Evolutionary conservation across 1,140 invertebrate species (phyloP).

Genomic region (Ptiloglossa arizonensis): DNA sequence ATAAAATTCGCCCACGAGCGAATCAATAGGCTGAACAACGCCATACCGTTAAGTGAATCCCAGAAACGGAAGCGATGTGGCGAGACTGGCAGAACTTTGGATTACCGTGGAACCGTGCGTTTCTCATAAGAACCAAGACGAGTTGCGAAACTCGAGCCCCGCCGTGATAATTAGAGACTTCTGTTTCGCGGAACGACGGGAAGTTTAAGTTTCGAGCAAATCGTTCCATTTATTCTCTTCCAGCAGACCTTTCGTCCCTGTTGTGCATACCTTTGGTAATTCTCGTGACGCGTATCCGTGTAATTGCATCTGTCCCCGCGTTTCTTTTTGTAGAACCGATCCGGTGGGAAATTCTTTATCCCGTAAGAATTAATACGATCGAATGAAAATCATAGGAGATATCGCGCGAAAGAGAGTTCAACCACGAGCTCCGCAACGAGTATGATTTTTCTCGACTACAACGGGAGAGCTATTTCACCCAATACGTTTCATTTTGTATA

Average conservation of each 20-base stretch:
- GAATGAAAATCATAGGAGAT: too few species aligned
- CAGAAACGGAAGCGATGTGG: conserved; percentile 1
- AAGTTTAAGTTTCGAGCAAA: conserved; percentile 53
- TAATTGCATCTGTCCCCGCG: neutral
- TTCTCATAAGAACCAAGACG: conserved; percentile 38
- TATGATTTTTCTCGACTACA: too few species aligned
- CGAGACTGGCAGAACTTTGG: conserved; percentile 19
- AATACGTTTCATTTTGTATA: too few species aligned
- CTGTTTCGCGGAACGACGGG: conserved; percentile 48
- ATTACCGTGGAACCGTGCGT: conserved; percentile 37
- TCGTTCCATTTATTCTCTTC: conserved; percentile 32
- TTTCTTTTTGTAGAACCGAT: neutral
- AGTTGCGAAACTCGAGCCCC: conserved; percentile 50
- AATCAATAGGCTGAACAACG: conserved; percentile 30
- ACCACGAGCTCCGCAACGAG: too few species aligned
- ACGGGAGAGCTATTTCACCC: too few species aligned
- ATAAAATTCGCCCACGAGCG: neutral
- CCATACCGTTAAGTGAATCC: conserved; percentile 13
- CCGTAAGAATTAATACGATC: neutral
- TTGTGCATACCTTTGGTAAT: neutral
- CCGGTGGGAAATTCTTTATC: too few species aligned
- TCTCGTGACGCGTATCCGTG: neutral
- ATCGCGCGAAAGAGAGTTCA: too few species aligned
- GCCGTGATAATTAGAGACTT: conserved; percentile 56
- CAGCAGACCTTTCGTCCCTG: neutral